These are phyloP conservation scores for Pegea sp. DNA, from an alignment of 23 tunicate species.

Conservation along the genomic window DNA sequence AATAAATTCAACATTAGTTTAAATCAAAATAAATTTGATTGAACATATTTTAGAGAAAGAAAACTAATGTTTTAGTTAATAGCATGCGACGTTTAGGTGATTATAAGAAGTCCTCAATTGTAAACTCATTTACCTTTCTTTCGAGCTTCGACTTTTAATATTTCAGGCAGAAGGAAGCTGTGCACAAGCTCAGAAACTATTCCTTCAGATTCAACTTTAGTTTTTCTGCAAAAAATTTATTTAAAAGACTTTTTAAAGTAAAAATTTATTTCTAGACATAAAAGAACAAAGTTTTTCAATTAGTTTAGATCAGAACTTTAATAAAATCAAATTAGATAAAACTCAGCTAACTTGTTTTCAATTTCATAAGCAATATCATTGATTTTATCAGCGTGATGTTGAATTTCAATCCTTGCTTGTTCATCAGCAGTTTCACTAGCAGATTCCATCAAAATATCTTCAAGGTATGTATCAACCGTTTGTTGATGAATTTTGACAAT, in stretches of 20 bases:
- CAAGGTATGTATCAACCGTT: slow-evolving; percentile 86
- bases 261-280: too few species aligned
- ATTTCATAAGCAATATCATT: slow-evolving; percentile 81
- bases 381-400: slow-evolving; percentile 52
- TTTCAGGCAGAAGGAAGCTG: slow-evolving; percentile 86
- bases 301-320: too few species aligned
- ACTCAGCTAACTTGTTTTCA: slow-evolving; percentile 38
- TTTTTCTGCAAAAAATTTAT: slow-evolving; percentile 22
- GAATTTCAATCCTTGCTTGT: slow-evolving; percentile 70
- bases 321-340: too few species aligned
- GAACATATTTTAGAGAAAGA: neutral
- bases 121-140: too few species aligned
- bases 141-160: slow-evolving; percentile 47
- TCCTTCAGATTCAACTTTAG: slow-evolving; percentile 69
- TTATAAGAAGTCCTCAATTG: too few species aligned
- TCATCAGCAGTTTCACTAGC: slow-evolving; percentile 77
- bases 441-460: slow-evolving; percentile 51
- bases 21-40: too few species aligned
- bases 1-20: too few species aligned
- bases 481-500: slow-evolving; percentile 53
- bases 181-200: slow-evolving; percentile 88
- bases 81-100: too few species aligned
- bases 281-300: too few species aligned
- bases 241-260: neutral
- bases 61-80: neutral